phyloP scores from a whole-genome alignment of 2,888 invertebrate species.

The Sthenelais limicola region DNA sequence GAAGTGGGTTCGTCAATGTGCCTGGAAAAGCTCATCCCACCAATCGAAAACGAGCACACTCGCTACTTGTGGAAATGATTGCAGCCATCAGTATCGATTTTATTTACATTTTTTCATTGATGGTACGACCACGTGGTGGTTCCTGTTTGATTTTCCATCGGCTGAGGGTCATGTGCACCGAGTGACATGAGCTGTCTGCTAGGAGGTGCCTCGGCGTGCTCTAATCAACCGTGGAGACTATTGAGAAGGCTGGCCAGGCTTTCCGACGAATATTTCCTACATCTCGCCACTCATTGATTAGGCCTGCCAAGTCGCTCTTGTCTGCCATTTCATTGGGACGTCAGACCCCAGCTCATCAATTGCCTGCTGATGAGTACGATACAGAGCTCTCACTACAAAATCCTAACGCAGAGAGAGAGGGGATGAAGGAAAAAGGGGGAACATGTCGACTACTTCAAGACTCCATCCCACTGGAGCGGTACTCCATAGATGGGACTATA shows the following conservation, averaged over 20 bases:
- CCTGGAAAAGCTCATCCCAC: too few relatives aligned
- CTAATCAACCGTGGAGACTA: conserved; percentile 27
- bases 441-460: too few relatives aligned
- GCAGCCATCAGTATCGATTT: conserved; percentile 33
- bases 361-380: conserved; percentile 19
- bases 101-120: conserved; percentile 36
- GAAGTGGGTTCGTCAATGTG: too few relatives aligned
- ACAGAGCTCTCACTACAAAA: conserved; percentile 25
- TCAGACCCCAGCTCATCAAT: conserved; percentile 12
- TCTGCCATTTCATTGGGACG: neutral
- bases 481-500: too few relatives aligned
- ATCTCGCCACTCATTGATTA: conserved; percentile 32
- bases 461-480: too few relatives aligned
- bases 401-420: too few relatives aligned
- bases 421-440: too few relatives aligned
- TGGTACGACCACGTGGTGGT: conserved; percentile 20
- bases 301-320: conserved; percentile 16
- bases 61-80: conserved; percentile 37
- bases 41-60: too few relatives aligned
- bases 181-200: conserved; percentile 16
- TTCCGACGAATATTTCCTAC: conserved; percentile 36
- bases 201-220: neutral
- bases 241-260: conserved; percentile 27
- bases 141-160: conserved; percentile 32
- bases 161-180: conserved; percentile 25